Evolutionary conservation across 2,797 vertebrate species (phyloP).

Genomic region (Ibycter americanus): DNA sequence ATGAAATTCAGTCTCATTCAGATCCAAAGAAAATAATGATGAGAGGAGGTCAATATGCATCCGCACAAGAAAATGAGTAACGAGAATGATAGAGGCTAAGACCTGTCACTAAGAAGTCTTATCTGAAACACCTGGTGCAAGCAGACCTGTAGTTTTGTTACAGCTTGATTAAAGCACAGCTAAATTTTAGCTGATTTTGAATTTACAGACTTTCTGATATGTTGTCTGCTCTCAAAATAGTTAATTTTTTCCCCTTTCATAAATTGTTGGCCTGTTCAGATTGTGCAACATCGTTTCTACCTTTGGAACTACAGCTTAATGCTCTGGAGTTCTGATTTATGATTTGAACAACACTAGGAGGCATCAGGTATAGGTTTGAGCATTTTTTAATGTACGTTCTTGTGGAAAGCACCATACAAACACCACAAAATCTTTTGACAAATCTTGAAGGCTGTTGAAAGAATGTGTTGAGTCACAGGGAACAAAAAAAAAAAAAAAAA

Average conservation of each 20-base stretch:
- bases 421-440: not conserved
- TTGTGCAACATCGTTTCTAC: not conserved
- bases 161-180: not conserved
- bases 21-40: not conserved
- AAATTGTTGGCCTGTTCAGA: not conserved
- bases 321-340: not conserved
- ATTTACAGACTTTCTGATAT: not conserved
- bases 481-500: not conserved
- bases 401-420: not conserved
- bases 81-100: not conserved
- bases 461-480: not conserved
- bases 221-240: not conserved
- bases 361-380: not conserved
- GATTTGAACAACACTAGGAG: not conserved
- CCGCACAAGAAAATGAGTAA: not conserved
- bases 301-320: not conserved
- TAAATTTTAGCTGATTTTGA: not conserved
- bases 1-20: not conserved
- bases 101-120: not conserved
- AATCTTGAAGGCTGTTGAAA: not conserved
- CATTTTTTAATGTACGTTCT: not conserved
- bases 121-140: not conserved
- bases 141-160: not conserved
- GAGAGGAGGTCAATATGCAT: not conserved
- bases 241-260: not conserved